phyloP scores from a whole-genome alignment of 1,140 invertebrate species.

The Drosophila mayri region DNA sequence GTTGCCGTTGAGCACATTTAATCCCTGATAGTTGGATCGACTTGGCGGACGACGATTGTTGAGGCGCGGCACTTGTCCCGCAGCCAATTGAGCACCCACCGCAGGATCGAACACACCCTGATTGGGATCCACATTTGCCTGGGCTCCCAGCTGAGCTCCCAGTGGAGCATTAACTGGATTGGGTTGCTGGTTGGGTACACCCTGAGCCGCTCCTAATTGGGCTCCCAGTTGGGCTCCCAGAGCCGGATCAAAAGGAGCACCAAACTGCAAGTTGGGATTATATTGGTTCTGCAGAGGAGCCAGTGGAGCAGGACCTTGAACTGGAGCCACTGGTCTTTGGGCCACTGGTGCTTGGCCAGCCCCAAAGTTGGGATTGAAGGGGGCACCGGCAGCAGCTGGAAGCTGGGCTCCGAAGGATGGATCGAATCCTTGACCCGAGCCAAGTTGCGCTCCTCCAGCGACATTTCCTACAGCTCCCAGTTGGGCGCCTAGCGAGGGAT shows the following conservation, averaged over 20 bases:
- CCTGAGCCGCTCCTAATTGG: conserved; percentile 29
- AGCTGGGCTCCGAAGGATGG: conserved; percentile 42
- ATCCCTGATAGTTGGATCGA: conserved; percentile 71
- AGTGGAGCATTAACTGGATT: conserved; percentile 12
- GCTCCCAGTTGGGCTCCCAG: conserved; percentile 34
- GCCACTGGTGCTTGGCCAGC: conserved; percentile 22
- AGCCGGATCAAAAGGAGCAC: conserved; percentile 21
- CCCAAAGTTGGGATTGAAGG: conserved; percentile 9
- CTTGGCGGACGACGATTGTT: conserved; percentile 48
- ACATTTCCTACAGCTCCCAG: conserved; percentile 21
- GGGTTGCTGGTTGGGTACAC: conserved; percentile 14
- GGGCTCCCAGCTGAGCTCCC: conserved; percentile 26
- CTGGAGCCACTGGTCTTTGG: conserved; percentile 21
- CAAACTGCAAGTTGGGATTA: conserved; percentile 13
- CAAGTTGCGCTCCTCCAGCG: conserved; percentile 32
- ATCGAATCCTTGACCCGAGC: conserved; percentile 34
- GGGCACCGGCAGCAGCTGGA: conserved; percentile 26
- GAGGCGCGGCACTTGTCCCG: conserved; percentile 26
- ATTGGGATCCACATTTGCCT: conserved; percentile 20
- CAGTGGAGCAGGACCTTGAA: not conserved
- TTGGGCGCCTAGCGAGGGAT: conserved; percentile 45
- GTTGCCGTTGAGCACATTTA: conserved; percentile 65
- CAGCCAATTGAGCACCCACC: conserved; percentile 32
- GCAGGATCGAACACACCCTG: conserved; percentile 24
- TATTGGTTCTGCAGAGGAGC: conserved; percentile 34